phyloP scores from a whole-genome alignment of 2,888 invertebrate species.

The Alviniconcha strummeri region DNA sequence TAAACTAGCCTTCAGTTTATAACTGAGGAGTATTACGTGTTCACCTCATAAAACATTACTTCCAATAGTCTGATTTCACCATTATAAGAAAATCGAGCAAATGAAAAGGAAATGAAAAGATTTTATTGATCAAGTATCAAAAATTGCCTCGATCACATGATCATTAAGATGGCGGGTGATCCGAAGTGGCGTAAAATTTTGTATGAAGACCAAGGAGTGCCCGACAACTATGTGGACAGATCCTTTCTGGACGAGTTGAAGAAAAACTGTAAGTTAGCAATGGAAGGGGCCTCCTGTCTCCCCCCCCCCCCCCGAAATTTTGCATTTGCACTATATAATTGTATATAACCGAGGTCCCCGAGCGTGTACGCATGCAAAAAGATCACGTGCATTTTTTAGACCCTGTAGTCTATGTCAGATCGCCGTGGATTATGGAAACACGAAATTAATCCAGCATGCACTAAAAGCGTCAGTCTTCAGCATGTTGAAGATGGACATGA shows the following conservation, averaged over 20 bases:
- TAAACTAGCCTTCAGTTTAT: too few relatives aligned
- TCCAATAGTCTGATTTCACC: neutral
- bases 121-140: neutral
- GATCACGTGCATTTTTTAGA: too few relatives aligned
- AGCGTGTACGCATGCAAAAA: too few relatives aligned
- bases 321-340: too few relatives aligned
- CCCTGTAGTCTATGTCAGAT: too few relatives aligned
- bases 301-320: too few relatives aligned
- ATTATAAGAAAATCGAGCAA: neutral
- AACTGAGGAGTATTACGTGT: too few relatives aligned
- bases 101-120: neutral
- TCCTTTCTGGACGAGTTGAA: conserved; percentile 89
- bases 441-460: too few relatives aligned
- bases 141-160: conserved; percentile 9
- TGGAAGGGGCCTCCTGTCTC: neutral
- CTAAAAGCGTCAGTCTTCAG: too few relatives aligned
- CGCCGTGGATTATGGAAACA: too few relatives aligned
- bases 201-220: conserved; percentile 89
- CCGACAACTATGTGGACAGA: conserved; percentile 93
- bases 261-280: conserved; percentile 79
- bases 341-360: too few relatives aligned
- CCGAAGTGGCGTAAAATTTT: conserved; percentile 88
- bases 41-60: neutral
- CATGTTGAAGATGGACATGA: too few relatives aligned
- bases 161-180: conserved; percentile 38